Evolutionary conservation across 1,140 invertebrate species (phyloP), one percentile per base, ranked within the genome.

Genomic region (Psilanteris sp.): DNA sequence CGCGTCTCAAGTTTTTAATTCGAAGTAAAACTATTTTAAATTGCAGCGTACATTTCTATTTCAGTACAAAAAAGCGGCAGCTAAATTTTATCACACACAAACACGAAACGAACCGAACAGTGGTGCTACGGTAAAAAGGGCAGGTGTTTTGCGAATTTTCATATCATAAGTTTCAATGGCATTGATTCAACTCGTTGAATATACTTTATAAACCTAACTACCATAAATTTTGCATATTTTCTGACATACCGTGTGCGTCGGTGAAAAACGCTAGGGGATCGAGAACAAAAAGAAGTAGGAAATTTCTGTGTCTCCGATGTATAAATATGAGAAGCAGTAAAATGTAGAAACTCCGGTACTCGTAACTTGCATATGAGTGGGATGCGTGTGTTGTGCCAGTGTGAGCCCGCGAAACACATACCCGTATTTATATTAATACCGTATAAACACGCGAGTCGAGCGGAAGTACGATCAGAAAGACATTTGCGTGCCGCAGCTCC

Each of bases 401-500:
- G 48, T 37, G 22, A 8, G 36, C 11, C 18, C 52, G 20, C 50
- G 26, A 52, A 71, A 22, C 32, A 52, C 46, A 34, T 1, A 9
- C 11, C 37, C 27, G 59, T 73, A 64, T 64, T 73, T 66, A 59
- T 62, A 73, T 73, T 73, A 73, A 73, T 66, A 66, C 59, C 59
- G 36, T 31, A 50, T 36, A 48, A 73, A 66, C 70, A 73, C 70
- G 70, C 59, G 34, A 72, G 13, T 26, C 16, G 18, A 18, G 4
- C 61, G 59, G 70, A 74, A 74, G 54, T 44, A 52, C 39, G 71
- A 74, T 74, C 71, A 67, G 71, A 74, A 74, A 74, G 71, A 74
- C 62, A 74, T 74, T 67, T 37, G 71, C 71, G 71, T 74, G 71
- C 27, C 13, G 44, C n/a, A 0, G 11, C 27, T 20, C 46, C 61